phyloP scores from a whole-genome alignment of 2,888 invertebrate species.

The Anagyrus pseudococci region DNA sequence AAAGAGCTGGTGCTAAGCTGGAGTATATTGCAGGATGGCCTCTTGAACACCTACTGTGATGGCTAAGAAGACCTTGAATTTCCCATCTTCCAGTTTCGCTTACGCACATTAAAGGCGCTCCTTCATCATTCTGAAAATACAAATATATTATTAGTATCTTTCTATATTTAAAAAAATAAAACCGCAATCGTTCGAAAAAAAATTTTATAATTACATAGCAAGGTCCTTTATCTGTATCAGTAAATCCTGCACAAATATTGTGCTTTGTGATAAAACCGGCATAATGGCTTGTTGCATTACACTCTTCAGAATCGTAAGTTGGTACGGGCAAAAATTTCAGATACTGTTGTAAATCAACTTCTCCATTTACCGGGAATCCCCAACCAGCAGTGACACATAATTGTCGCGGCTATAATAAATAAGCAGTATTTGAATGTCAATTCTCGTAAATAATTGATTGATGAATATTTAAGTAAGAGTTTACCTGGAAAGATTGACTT shows the following conservation, averaged over 20 bases:
- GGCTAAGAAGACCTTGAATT: slow-evolving; percentile 68
- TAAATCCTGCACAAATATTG: slow-evolving; percentile 69
- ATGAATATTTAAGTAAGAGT: background rate
- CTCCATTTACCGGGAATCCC: slow-evolving; percentile 63
- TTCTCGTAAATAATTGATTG: background rate
- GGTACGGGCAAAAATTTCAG: slow-evolving; percentile 66
- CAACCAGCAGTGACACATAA: slow-evolving; percentile 69
- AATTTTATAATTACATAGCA: slow-evolving; percentile 66
- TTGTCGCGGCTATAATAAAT: slow-evolving; percentile 59
- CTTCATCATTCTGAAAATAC: slow-evolving; percentile 68
- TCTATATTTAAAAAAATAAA: background rate
- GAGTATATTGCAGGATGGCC: slow-evolving; percentile 68
- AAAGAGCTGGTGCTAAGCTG: slow-evolving; percentile 54
- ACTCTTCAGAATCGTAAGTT: slow-evolving; percentile 64
- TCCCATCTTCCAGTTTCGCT: slow-evolving; percentile 67
- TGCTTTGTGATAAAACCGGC: slow-evolving; percentile 66
- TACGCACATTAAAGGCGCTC: slow-evolving; percentile 72
- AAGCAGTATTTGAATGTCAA: background rate
- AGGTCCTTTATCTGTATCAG: slow-evolving; percentile 65
- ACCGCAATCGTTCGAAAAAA: background rate
- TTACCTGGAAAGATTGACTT: slow-evolving; percentile 54
- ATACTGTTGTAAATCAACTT: slow-evolving; percentile 62
- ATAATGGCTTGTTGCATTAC: slow-evolving; percentile 70
- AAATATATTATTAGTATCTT: background rate
- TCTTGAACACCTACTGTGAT: slow-evolving; percentile 68